These are phyloP conservation scores for Unio delphinus DNA, from an alignment of 2,888 invertebrate genomes.

Conservation along the genomic window DNA sequence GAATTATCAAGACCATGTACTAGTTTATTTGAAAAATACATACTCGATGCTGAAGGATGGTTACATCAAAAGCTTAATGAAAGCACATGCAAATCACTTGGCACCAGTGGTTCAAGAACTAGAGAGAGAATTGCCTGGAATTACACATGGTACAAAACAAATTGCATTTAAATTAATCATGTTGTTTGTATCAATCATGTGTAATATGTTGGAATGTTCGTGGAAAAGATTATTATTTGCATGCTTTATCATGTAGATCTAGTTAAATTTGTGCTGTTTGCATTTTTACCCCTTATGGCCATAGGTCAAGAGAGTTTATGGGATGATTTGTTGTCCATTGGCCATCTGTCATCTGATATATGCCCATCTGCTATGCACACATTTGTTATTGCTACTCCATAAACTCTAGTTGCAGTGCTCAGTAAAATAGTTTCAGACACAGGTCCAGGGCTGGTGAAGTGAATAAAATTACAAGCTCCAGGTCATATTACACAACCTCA, in stretches of 20 bases:
- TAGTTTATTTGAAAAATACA: constrained; percentile 48
- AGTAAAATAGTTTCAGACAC: too few species aligned
- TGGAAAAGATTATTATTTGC: not conserved
- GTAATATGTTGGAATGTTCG: too few species aligned
- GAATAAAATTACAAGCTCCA: too few species aligned
- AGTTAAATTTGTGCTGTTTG: not conserved
- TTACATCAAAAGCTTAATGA: constrained; percentile 50
- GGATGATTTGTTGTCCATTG: too few species aligned
- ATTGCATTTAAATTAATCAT: not conserved
- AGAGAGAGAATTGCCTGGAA: constrained; percentile 24
- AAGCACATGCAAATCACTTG: constrained; percentile 50
- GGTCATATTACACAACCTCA: too few species aligned
- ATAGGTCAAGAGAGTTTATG: too few species aligned
- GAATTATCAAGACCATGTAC: constrained; percentile 54
- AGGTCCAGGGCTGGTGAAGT: too few species aligned
- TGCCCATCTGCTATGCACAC: too few species aligned
- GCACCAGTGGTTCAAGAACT: constrained; percentile 42
- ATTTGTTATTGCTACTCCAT: too few species aligned
- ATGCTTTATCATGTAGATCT: not conserved
- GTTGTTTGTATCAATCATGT: not conserved
- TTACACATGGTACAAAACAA: constrained; percentile 15
- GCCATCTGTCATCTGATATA: too few species aligned
- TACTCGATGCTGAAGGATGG: constrained; percentile 48
- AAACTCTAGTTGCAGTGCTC: too few species aligned
- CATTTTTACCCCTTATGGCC: too few species aligned